Conservation (phyloP, 2,113 vertebrate species). For the Lophotis ruficrista region DNA sequence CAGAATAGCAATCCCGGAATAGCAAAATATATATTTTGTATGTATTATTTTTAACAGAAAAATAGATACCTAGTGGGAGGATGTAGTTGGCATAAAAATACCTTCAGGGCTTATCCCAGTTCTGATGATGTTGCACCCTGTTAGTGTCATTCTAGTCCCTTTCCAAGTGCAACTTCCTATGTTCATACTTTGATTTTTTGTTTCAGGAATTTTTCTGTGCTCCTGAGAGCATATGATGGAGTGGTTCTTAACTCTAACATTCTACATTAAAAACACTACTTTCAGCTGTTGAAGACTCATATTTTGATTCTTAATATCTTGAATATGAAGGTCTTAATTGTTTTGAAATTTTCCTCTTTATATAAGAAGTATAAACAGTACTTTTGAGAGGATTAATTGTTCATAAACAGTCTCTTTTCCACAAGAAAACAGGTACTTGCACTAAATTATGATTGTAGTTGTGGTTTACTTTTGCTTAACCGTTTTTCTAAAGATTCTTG, state of each 20-base stretch:
- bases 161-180: background rate
- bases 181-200: background rate
- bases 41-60: background rate
- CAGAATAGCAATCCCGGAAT: fast-evolving
- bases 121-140: background rate
- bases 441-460: background rate
- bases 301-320: background rate
- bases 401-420: background rate
- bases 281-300: background rate
- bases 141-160: background rate
- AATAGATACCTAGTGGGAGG: background rate
- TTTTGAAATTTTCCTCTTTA: background rate
- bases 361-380: background rate
- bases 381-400: background rate
- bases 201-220: background rate
- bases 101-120: background rate
- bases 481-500: background rate
- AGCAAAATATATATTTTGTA: background rate
- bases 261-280: background rate
- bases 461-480: background rate
- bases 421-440: background rate
- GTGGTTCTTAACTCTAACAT: background rate
- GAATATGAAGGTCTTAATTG: background rate
- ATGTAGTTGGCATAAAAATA: background rate
- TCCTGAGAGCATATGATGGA: background rate